A percentile compares a stretch with the other conserved stretches of the same genome.
These are phyloP conservation scores for Ophion ellenae DNA, from an alignment of 2,888 invertebrate species.

Conservation along the genomic window DNA sequence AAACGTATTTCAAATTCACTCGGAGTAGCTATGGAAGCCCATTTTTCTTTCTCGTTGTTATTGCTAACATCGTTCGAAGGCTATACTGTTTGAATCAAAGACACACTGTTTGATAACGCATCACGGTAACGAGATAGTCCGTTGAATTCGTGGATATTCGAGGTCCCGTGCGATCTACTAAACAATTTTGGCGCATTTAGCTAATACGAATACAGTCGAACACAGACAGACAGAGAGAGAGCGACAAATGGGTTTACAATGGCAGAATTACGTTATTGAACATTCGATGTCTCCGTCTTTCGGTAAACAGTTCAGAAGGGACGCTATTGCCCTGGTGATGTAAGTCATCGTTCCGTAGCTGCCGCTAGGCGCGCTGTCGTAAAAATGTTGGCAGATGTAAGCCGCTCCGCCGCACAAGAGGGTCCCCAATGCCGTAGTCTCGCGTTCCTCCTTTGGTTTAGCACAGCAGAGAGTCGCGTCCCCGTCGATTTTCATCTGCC, in stretches of 20 bases:
- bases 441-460: constrained; percentile 88
- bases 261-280: constrained; percentile 85
- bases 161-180: background rate
- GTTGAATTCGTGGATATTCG: background rate
- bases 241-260: background rate
- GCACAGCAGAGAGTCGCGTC: constrained; percentile 98
- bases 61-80: constrained; percentile 16
- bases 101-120: constrained; percentile 4
- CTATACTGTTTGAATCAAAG: constrained; percentile 34
- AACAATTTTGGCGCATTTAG: constrained; percentile 41
- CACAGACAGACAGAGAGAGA: background rate
- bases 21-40: background rate
- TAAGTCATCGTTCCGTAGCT: constrained; percentile 99
- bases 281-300: constrained; percentile 93
- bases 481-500: constrained; percentile 93
- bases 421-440: constrained; percentile 87
- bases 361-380: constrained; percentile 99
- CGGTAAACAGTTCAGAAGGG: constrained; percentile 90
- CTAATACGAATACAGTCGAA: constrained; percentile 30
- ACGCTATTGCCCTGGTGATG: constrained; percentile 93
- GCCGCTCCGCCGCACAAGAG: constrained; percentile 96
- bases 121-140: no score
- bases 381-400: constrained; percentile 98
- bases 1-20: constrained; percentile 29
- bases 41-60: background rate